These are phyloP conservation scores for Philaenus spumarius DNA, from an alignment of 1,140 invertebrate species.

Conservation along the genomic window DNA sequence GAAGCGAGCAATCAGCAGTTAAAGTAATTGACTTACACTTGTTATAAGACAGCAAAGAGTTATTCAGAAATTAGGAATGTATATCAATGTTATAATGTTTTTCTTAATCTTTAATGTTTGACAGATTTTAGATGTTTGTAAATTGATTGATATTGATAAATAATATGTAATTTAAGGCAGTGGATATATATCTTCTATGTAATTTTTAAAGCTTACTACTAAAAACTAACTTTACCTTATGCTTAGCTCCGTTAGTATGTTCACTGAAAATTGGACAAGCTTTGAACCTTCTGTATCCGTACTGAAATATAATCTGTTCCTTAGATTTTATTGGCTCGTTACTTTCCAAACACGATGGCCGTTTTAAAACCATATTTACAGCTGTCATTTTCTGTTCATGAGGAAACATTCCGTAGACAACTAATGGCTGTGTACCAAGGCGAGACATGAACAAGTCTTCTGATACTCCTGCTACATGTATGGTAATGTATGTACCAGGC, in stretches of 20 bases:
- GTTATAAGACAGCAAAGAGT: too few species aligned
- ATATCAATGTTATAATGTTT: too few species aligned
- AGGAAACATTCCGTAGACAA: slow-evolving; percentile 74
- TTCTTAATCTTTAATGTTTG: too few species aligned
- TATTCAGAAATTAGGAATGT: too few species aligned
- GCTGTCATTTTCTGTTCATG: slow-evolving; percentile 98
- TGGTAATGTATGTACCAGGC: slow-evolving; percentile 80
- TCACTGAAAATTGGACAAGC: slow-evolving; percentile 83
- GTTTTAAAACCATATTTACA: slow-evolving; percentile 80
- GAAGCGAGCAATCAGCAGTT: too few species aligned
- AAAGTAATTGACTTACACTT: too few species aligned
- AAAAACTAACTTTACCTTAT: slow-evolving; percentile 75
- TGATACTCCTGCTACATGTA: slow-evolving; percentile 74
- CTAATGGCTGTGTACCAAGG: slow-evolving; percentile 45
- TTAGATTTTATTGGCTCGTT: slow-evolving; percentile 72
- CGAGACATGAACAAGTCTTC: slow-evolving; percentile 53
- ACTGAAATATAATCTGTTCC: slow-evolving; percentile 88
- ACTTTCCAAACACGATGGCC: slow-evolving; percentile 42
- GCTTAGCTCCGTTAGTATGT: slow-evolving; percentile 87
- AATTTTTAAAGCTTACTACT: too few species aligned
- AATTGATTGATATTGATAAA: too few species aligned
- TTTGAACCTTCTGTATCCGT: slow-evolving; percentile 84
- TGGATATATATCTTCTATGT: too few species aligned
- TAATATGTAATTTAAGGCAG: too few species aligned
- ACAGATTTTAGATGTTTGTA: too few species aligned